These are phyloP conservation scores for Eonycteris spelaea DNA, from an alignment of 2,113 vertebrate species.

Conservation along the genomic window DNA sequence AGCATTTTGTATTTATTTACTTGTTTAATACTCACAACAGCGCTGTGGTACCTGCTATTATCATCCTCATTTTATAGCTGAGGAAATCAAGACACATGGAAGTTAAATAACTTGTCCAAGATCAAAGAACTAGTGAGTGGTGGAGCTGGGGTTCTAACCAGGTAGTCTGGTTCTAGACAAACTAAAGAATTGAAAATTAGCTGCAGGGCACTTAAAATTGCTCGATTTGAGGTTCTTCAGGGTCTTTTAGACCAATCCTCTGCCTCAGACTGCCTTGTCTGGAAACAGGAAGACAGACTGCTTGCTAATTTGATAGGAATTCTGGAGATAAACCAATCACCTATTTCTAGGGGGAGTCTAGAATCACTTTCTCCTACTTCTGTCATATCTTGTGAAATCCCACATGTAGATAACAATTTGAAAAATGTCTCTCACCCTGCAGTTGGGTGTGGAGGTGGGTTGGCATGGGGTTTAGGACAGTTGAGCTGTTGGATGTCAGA, in stretches of 20 bases:
- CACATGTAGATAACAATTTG: not conserved
- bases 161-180: too few species aligned
- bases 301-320: not conserved
- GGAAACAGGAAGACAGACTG: not conserved
- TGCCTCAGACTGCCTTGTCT: not conserved
- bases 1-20: not conserved
- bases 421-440: not conserved
- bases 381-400: too few species aligned
- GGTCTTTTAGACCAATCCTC: not conserved
- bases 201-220: not conserved
- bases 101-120: not conserved
- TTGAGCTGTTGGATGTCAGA: not conserved
- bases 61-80: not conserved
- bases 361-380: not conserved
- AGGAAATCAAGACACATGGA: not conserved
- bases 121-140: not conserved
- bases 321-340: not conserved
- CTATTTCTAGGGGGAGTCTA: not conserved
- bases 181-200: not conserved
- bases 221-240: not conserved
- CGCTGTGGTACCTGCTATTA: not conserved
- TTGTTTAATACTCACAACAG: not conserved
- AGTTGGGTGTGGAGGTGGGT: not conserved
- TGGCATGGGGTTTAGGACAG: not conserved
- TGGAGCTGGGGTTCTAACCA: not conserved